Percentiles rank a stretch among this genome's conserved stretches.
phyloP scores from a whole-genome alignment of 2,888 invertebrate species.

The Palloptera scutellata region DNA sequence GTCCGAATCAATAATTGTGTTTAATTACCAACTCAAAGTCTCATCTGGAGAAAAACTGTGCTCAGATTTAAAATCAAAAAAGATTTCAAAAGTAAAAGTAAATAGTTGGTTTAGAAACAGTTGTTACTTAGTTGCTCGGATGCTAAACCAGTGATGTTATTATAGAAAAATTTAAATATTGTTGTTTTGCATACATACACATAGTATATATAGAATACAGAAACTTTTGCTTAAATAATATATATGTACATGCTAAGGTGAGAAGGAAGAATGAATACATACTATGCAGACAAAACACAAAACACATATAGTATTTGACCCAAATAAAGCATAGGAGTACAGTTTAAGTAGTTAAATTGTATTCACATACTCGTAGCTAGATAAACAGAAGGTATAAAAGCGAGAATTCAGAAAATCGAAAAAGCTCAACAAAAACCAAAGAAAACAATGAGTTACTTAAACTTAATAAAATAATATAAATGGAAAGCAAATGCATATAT shows the following conservation, averaged over 20 bases:
- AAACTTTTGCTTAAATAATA: no score
- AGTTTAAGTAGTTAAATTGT: not conserved
- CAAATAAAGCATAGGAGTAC: not conserved
- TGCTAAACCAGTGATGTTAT: no score
- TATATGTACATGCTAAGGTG: not conserved
- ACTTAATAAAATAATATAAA: not conserved
- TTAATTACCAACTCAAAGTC: no score
- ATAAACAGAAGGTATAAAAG: not conserved
- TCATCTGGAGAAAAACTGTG: no score
- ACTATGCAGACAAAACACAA: slow-evolving; percentile 15
- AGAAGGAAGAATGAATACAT: not conserved
- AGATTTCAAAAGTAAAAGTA: no score
- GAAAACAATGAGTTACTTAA: not conserved
- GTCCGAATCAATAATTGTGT: no score
- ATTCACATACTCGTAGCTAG: not conserved
- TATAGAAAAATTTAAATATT: no score
- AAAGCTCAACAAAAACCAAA: slow-evolving; percentile 18
- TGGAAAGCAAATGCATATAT: not conserved
- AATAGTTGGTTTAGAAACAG: no score
- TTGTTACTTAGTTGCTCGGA: no score
- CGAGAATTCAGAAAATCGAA: not conserved
- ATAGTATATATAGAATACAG: no score
- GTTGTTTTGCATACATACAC: no score
- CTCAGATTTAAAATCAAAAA: no score
- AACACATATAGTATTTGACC: not conserved